Percentiles rank a stretch among this genome's conserved stretches.
phyloP scores from a whole-genome alignment of 2,113 vertebrate genomes.

The Erythrolamprus reginae region DNA sequence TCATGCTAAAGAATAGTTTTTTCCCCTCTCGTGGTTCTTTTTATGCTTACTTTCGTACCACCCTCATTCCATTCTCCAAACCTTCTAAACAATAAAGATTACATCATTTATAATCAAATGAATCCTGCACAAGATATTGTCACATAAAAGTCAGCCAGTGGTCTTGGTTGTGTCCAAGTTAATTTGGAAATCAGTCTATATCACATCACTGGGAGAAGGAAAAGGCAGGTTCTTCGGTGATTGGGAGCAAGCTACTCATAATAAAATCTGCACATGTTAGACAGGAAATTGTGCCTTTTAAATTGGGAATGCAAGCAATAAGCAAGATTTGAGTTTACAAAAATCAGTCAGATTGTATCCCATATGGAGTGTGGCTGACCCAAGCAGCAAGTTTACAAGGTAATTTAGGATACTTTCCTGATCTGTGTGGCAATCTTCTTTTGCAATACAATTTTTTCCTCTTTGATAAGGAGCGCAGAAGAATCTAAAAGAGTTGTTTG shows the following conservation, averaged over 20 bases:
- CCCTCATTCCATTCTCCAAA: background rate
- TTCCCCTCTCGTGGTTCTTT: background rate
- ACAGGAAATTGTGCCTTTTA: background rate
- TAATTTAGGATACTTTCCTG: background rate
- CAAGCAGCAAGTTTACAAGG: background rate
- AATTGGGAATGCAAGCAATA: background rate
- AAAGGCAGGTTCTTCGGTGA: background rate
- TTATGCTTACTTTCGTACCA: background rate
- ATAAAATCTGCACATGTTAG: background rate
- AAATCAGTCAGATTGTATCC: background rate
- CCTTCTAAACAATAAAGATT: background rate
- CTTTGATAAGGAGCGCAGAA: no score
- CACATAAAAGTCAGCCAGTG: background rate
- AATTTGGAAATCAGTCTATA: background rate
- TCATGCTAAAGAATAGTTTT: background rate
- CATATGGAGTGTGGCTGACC: background rate
- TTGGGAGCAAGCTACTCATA: background rate
- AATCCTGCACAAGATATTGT: background rate
- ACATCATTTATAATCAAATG: background rate
- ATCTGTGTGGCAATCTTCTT: background rate
- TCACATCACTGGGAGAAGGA: background rate
- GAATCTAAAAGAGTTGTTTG: background rate
- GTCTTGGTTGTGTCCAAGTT: background rate
- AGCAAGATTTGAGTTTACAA: background rate
- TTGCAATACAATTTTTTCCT: background rate